phyloP scores from a whole-genome alignment of 2,113 vertebrate genomes.

The Lophotis ruficrista region DNA sequence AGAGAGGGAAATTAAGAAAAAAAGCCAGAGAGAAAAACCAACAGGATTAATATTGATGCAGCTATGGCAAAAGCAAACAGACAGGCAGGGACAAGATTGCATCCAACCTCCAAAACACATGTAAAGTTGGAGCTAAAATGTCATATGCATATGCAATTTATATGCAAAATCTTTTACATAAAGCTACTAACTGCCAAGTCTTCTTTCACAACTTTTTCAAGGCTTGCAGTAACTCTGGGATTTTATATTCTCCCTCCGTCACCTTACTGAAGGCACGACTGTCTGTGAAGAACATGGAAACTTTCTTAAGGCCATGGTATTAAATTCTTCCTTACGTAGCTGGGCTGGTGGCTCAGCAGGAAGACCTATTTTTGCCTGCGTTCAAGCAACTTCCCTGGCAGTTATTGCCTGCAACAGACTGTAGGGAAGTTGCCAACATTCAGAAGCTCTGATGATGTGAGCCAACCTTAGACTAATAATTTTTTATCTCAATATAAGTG shows the following conservation, averaged over 20 bases:
- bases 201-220: conserved; percentile 63
- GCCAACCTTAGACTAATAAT: conserved; percentile 86
- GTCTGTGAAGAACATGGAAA: conserved; percentile 68
- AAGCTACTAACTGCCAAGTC: conserved; percentile 73
- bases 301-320: conserved; percentile 74
- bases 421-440: conserved; percentile 80
- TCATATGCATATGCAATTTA: conserved; percentile 80
- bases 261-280: conserved; percentile 71
- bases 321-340: conserved; percentile 58
- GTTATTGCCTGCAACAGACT: conserved; percentile 81
- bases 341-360: conserved; percentile 76
- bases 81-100: conserved; percentile 72
- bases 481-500: conserved; percentile 86
- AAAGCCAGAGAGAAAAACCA: conserved; percentile 53
- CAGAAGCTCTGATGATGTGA: conserved; percentile 79
- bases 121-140: conserved; percentile 79
- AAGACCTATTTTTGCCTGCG: conserved; percentile 80
- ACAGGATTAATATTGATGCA: conserved; percentile 72
- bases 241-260: conserved; percentile 69
- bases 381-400: conserved; percentile 82
- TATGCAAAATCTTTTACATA: conserved; percentile 77
- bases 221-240: conserved; percentile 51
- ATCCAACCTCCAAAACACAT: conserved; percentile 77
- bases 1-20: conserved; percentile 31
- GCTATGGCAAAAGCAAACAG: conserved; percentile 70